phyloP scores from a whole-genome alignment of 2,888 invertebrate species.

The Uloborus plumipes region DNA sequence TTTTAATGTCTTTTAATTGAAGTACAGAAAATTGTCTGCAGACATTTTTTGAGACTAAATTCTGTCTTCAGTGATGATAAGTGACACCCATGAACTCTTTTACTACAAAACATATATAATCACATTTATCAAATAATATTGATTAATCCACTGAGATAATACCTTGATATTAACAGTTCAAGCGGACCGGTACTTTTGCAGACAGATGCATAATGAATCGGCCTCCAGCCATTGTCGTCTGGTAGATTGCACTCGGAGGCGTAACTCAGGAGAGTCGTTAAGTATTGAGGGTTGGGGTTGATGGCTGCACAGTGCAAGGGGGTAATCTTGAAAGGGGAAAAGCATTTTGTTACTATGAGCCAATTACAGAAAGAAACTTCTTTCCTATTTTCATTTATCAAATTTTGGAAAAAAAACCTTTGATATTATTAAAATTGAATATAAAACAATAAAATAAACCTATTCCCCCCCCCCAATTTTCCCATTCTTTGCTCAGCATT shows the following conservation, averaged over 20 bases:
- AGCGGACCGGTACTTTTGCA: conserved; percentile 73
- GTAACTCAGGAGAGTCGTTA: conserved; percentile 71
- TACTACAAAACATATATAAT: too few species aligned
- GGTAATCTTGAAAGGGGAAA: conserved; percentile 70
- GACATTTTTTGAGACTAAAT: too few species aligned
- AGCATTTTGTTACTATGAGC: not conserved
- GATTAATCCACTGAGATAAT: not conserved
- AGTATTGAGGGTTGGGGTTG: conserved; percentile 73
- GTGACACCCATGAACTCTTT: too few species aligned
- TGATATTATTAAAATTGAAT: not conserved
- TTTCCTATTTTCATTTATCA: too few species aligned
- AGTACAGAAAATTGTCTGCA: too few species aligned
- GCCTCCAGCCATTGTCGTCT: conserved; percentile 72
- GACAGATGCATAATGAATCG: conserved; percentile 75
- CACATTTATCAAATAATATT: not conserved
- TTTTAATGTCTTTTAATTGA: too few species aligned
- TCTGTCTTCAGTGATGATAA: too few species aligned
- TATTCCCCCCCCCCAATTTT: too few species aligned
- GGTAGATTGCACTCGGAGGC: conserved; percentile 73
- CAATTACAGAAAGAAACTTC: too few species aligned
- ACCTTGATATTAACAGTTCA: conserved; percentile 68
- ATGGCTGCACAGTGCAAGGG: conserved; percentile 75
- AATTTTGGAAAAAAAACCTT: too few species aligned
- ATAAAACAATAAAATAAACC: not conserved
- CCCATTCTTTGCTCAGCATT: too few species aligned